A percentile compares a stretch with the other conserved stretches of the same genome.
Conservation (phyloP, 2,888 invertebrate genomes). For the Pedicia rivosa region DNA sequence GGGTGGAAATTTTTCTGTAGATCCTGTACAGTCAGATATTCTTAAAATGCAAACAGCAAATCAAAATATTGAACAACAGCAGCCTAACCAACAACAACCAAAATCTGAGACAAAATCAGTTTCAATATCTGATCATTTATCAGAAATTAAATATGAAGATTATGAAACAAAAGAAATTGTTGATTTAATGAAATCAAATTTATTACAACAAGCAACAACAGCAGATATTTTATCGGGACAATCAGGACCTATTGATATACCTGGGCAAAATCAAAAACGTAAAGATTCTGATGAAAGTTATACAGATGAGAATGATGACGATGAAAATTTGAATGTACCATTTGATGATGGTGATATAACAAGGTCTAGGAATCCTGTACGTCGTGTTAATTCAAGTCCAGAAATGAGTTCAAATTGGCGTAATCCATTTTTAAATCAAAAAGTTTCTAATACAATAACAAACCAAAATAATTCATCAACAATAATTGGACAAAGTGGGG, state of each 20-base stretch:
- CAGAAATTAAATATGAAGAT: conserved; percentile 3
- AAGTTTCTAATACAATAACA: background rate
- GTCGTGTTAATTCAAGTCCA: conserved; percentile 79
- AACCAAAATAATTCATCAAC: background rate
- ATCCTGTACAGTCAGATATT: background rate
- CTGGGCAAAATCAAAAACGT: conserved; percentile 37
- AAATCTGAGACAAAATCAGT: conserved; percentile 3
- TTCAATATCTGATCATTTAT: conserved; percentile 3
- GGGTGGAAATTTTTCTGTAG: conserved; percentile 14
- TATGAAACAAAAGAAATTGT: background rate
- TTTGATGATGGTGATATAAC: conserved; percentile 29
- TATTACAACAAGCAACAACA: too few relatives aligned
- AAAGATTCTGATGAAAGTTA: conserved; percentile 26
- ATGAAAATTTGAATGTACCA: conserved; percentile 25
- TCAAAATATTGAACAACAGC: background rate
- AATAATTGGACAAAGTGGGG: background rate
- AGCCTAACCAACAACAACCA: background rate
- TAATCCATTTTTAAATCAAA: conserved; percentile 40
- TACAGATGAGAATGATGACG: conserved; percentile 32
- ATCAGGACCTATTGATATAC: conserved; percentile 48
- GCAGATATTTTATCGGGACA: conserved; percentile 30
- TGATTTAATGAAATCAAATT: background rate
- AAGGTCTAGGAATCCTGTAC: conserved; percentile 59
- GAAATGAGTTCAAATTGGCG: conserved; percentile 87
- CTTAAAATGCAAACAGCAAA: background rate